Conservation (phyloP, 30 jellyfish, hydroid and myxozoan species). For the Chironex yamaguchii region DNA sequence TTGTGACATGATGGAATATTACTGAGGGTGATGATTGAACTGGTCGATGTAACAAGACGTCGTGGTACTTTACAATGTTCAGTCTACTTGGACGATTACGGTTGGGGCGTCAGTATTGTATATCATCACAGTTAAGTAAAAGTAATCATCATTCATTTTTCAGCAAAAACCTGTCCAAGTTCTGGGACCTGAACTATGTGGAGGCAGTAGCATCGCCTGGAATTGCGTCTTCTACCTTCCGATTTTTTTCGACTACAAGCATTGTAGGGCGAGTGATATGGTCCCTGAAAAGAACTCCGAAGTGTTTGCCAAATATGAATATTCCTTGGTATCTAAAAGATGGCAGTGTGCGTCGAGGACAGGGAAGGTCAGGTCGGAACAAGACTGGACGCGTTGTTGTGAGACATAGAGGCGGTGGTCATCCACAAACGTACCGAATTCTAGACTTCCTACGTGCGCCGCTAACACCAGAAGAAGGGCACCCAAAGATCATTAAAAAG, state of each 20-base stretch:
- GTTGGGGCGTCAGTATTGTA: too few species aligned
- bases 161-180: too few species aligned
- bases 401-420: slow-evolving; percentile 97
- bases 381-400: slow-evolving; percentile 84
- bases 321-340: slow-evolving; percentile 83
- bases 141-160: too few species aligned
- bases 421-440: slow-evolving; percentile 73
- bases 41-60: too few species aligned
- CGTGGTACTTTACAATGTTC: too few species aligned
- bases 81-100: too few species aligned
- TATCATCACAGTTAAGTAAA: too few species aligned
- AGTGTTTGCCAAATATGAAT: slow-evolving; percentile 59
- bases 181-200: too few species aligned
- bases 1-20: too few species aligned
- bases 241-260: slow-evolving; percentile 37
- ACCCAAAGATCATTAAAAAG: slow-evolving; percentile 51
- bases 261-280: slow-evolving; percentile 81
- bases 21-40: too few species aligned
- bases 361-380: slow-evolving; percentile 89
- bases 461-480: slow-evolving; percentile 29
- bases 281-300: slow-evolving; percentile 79
- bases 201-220: too few species aligned
- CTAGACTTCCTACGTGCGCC: slow-evolving; percentile 89
- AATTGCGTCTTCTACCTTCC: neutral
- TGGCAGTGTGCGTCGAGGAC: slow-evolving; percentile 78